These are phyloP conservation scores for Chascanopsetta lugubris DNA, from an alignment of 2,113 vertebrate genomes.

Conservation along the genomic window DNA sequence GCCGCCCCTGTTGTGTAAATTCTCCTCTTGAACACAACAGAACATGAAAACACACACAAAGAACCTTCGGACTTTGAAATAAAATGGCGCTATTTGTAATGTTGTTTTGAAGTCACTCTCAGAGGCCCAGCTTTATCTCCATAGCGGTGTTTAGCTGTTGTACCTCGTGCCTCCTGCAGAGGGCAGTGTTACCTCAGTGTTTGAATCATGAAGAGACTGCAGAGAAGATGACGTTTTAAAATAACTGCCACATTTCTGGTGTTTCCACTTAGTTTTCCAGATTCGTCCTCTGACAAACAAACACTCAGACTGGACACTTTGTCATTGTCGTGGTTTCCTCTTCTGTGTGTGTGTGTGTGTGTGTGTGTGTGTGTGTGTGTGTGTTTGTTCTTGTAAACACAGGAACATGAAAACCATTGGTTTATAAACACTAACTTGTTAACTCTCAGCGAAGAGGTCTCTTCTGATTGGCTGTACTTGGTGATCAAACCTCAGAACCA, in stretches of 20 bases:
- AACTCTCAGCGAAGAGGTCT: background rate
- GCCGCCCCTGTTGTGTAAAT: too few relatives aligned
- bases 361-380: constrained; percentile 14
- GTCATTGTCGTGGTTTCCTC: background rate
- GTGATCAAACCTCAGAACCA: background rate
- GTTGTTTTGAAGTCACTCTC: too few relatives aligned
- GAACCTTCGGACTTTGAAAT: too few relatives aligned
- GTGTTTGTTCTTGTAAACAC: constrained; percentile 15
- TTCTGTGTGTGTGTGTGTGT: background rate
- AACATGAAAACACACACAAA: too few relatives aligned
- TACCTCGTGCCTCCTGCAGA: background rate
- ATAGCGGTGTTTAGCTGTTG: background rate
- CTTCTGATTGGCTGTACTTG: background rate
- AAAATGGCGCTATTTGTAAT: too few relatives aligned
- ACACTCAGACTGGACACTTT: background rate
- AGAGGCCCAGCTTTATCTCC: too few relatives aligned
- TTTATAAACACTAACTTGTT: background rate
- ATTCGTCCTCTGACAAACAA: background rate
- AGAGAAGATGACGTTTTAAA: background rate
- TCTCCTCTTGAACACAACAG: too few relatives aligned
- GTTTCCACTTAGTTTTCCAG: background rate
- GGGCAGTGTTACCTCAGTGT: background rate
- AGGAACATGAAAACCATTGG: constrained; percentile 17
- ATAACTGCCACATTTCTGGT: too few relatives aligned
- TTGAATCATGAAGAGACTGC: background rate